phyloP scores from a whole-genome alignment of 1,140 invertebrate species.

The Sycophila sp. region DNA sequence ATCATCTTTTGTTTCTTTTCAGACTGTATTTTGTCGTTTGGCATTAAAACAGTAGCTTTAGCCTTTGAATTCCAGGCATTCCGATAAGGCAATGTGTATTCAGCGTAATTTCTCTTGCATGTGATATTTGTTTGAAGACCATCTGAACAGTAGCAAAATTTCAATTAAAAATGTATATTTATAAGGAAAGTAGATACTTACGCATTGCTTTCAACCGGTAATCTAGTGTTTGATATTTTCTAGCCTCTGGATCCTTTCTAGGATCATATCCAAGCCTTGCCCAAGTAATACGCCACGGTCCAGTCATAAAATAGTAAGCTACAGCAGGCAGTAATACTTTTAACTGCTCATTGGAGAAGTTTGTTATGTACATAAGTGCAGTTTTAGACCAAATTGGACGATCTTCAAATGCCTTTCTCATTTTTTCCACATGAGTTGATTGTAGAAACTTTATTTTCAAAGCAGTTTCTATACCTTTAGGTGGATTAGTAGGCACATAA shows the following conservation, averaged over 20 bases:
- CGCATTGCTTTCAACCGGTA: conserved; percentile 80
- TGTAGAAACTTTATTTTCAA: conserved; percentile 66
- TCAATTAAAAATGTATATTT: not conserved
- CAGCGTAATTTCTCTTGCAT: conserved; percentile 68
- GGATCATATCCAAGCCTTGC: conserved; percentile 89
- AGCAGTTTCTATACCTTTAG: conserved; percentile 64
- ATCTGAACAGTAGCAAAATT: conserved; percentile 55
- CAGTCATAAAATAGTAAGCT: conserved; percentile 85
- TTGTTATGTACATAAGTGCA: conserved; percentile 74
- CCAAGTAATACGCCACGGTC: conserved; percentile 91
- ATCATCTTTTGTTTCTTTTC: conserved; percentile 53
- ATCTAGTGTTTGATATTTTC: conserved; percentile 88
- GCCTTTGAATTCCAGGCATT: conserved; percentile 57
- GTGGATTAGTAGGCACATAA: conserved; percentile 67
- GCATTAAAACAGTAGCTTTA: conserved; percentile 59
- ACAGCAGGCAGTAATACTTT: conserved; percentile 84
- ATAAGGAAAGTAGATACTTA: conserved; percentile 53
- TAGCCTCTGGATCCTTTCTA: conserved; percentile 77
- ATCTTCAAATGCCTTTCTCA: conserved; percentile 76
- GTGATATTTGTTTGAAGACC: conserved; percentile 68
- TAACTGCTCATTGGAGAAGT: conserved; percentile 71
- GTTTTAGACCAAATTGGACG: conserved; percentile 88
- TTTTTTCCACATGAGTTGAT: conserved; percentile 60
- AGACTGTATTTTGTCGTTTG: conserved; percentile 49
- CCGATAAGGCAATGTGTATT: conserved; percentile 68